Conservation (phyloP, 2,888 invertebrate species). For the Parelbella ahira region DNA sequence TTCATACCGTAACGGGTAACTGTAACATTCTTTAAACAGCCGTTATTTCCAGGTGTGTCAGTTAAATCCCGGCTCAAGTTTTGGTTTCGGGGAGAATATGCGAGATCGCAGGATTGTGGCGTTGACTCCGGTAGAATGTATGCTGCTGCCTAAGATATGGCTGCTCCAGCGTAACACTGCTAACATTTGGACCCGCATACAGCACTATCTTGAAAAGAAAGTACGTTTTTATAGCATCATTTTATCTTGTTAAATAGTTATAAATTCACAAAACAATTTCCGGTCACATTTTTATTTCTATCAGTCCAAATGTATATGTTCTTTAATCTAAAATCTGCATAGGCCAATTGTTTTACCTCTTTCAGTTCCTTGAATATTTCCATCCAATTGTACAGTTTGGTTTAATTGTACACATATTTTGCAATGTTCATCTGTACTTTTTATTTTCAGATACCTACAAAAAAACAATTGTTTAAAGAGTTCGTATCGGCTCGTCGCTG, state of each 20-base stretch:
- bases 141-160: slow-evolving; percentile 86
- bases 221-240: slow-evolving; percentile 34
- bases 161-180: slow-evolving; percentile 83
- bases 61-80: slow-evolving; percentile 81
- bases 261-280: no score
- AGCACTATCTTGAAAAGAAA: slow-evolving; percentile 80
- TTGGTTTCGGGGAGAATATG: slow-evolving; percentile 86
- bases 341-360: no score
- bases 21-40: no score
- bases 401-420: no score
- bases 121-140: slow-evolving; percentile 81
- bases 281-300: no score
- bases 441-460: slow-evolving; percentile 73
- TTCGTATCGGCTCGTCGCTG: slow-evolving; percentile 80
- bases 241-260: no score
- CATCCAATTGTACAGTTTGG: no score
- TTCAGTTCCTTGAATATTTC: no score
- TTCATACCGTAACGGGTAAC: no score
- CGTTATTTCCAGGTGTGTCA: slow-evolving; percentile 73
- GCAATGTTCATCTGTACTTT: no score
- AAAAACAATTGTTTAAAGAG: slow-evolving; percentile 76
- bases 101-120: slow-evolving; percentile 85
- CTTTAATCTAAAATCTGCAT: no score
- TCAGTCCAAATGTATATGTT: no score
- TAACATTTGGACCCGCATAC: slow-evolving; percentile 83